Percentiles rank a stretch among this genome's conserved stretches.
Conservation (phyloP, 2,113 vertebrate species). For the Sclerurus mexicanus region DNA sequence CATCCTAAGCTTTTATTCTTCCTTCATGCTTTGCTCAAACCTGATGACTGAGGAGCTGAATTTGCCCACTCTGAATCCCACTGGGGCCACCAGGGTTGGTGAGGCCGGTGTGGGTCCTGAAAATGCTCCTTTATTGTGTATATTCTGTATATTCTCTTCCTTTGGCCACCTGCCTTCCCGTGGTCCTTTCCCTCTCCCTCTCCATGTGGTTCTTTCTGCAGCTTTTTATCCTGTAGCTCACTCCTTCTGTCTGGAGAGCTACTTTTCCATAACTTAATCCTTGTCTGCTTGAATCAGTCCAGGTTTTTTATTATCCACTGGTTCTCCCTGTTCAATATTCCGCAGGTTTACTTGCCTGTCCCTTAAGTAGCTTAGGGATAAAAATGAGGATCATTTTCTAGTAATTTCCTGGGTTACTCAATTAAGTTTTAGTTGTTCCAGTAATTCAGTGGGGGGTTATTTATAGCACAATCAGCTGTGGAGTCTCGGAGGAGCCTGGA, state of each 20-base stretch:
- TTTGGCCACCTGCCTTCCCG: not conserved
- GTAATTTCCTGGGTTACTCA: slow-evolving; percentile 11
- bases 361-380: not conserved
- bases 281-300: not conserved
- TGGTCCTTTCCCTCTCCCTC: not conserved
- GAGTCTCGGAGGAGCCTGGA: not conserved
- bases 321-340: not conserved
- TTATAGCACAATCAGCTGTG: not conserved
- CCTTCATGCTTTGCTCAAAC: not conserved
- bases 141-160: not conserved
- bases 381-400: not conserved
- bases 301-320: not conserved
- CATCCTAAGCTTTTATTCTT: not conserved
- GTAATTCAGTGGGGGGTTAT: not conserved
- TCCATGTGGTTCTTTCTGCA: not conserved
- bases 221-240: not conserved
- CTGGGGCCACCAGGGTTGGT: not conserved
- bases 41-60: not conserved
- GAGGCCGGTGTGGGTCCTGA: not conserved
- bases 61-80: accelerated
- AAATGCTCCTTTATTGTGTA: not conserved
- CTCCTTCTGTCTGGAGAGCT: not conserved
- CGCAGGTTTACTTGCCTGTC: not conserved
- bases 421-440: not conserved
- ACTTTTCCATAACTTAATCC: not conserved